phyloP scores from a whole-genome alignment of 2,888 invertebrate genomes.

The Oligia latruncula region DNA sequence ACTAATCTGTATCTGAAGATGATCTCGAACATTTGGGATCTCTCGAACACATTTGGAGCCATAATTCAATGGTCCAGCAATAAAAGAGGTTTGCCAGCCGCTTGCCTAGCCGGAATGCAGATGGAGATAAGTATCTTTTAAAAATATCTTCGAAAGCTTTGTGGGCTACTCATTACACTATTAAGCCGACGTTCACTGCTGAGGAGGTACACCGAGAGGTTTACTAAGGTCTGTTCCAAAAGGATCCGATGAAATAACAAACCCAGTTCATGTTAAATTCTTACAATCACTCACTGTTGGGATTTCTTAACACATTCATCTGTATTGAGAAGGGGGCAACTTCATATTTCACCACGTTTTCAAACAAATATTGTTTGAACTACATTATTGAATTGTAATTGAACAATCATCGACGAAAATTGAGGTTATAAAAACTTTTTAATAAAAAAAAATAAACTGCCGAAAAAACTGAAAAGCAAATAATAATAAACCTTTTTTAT shows the following conservation, averaged over 20 bases:
- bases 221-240: not conserved
- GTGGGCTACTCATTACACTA: not conserved
- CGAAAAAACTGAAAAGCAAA: too few species aligned
- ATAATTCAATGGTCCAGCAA: conserved; percentile 19
- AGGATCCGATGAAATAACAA: not conserved
- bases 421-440: too few species aligned
- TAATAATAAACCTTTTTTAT: too few species aligned
- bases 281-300: too few species aligned
- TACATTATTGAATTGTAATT: too few species aligned
- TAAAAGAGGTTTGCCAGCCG: conserved; percentile 39
- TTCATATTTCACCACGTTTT: too few species aligned
- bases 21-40: conserved; percentile 22
- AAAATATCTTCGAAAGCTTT: conserved; percentile 11
- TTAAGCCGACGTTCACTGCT: not conserved
- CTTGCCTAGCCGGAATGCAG: conserved; percentile 13
- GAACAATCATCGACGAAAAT: too few species aligned
- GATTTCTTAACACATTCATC: too few species aligned
- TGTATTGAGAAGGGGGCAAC: too few species aligned
- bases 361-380: too few species aligned
- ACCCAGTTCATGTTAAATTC: not conserved
- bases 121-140: conserved; percentile 42
- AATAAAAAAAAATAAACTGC: too few species aligned
- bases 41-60: not conserved
- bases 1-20: conserved; percentile 12
- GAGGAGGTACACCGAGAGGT: too few species aligned